Evolutionary conservation across 2,888 invertebrate genomes (phyloP).

Genomic region (Nephrotoma appendiculata): DNA sequence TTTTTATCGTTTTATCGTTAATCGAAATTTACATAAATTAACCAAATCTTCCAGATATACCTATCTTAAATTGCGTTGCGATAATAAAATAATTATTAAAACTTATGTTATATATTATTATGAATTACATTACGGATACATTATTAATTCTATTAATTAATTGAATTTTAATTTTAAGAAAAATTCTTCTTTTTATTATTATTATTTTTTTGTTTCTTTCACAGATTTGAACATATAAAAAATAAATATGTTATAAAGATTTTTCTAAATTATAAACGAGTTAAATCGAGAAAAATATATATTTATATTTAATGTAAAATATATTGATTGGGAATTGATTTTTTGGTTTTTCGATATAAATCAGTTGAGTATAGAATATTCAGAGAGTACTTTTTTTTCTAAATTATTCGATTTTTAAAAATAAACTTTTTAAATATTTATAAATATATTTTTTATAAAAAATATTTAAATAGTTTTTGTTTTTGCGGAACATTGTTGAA

Average conservation of each 20-base stretch:
- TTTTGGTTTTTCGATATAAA: background rate
- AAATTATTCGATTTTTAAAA: background rate
- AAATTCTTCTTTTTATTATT: background rate
- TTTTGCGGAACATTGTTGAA: background rate
- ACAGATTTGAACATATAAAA: background rate
- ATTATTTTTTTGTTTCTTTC: background rate
- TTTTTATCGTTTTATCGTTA: too few relatives aligned
- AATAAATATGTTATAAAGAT: background rate
- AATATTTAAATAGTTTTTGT: background rate
- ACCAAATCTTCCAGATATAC: background rate
- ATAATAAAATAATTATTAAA: background rate
- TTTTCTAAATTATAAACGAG: background rate
- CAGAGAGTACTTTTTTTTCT: background rate
- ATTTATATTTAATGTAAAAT: background rate
- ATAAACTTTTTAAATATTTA: background rate
- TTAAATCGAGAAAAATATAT: background rate
- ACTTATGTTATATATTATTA: background rate
- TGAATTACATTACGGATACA: too few relatives aligned
- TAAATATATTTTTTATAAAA: background rate
- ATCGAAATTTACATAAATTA: background rate
- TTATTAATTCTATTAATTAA: background rate
- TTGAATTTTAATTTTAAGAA: background rate
- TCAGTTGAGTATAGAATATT: background rate
- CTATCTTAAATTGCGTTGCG: background rate
- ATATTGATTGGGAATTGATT: background rate